Evolutionary conservation across 2,888 invertebrate genomes (phyloP), one percentile per base, ranked within the genome.

Genomic region (Margaritifera margaritifera): DNA sequence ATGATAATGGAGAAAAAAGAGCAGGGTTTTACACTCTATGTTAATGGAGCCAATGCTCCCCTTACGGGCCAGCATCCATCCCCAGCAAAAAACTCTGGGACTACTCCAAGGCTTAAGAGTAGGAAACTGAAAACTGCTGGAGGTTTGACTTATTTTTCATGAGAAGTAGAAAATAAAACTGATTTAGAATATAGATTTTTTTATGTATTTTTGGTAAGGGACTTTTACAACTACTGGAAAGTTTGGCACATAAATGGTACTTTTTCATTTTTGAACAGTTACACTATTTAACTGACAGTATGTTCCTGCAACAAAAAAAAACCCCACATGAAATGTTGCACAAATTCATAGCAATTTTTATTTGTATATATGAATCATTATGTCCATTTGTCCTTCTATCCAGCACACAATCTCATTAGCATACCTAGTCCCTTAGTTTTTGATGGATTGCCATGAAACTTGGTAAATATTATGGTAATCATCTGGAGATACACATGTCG

Each of bases 21-120:
- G 73, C 87, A 89, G 66, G 90, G 90, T 2, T 90, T 90, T 70
- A 83, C 87, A 53, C 75, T 89, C 42, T 90, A 90, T 75, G 81
- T 90, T 6, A 89, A 88, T 78, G 89, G 88, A 57, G 88, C 88
- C 8, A 88, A 88, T 70, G 71, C 42, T 64, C 58, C 78, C 27
- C 74, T 67, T 69, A 72, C 67, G 66, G 71, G 61, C 42, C 57
- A 58, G 27, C 62, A 25, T 50, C 55, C 54, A 20, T 55, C 55
- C 24, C 27, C 60, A 20, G 61, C 25, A 42, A 57, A 69, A 24
- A n/a, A 62, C 25, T 56, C 64, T 59, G 64, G 62, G 52, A 62
- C 54, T 15, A 27, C 67, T 22, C 72, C 77, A 24, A 77, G 66
- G 62, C 68, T 75, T 55, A 67, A 68, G 18, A 72, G 79, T 52